Conservation (phyloP, 2,888 invertebrate species). For the Pachycephus smyrnensis region DNA sequence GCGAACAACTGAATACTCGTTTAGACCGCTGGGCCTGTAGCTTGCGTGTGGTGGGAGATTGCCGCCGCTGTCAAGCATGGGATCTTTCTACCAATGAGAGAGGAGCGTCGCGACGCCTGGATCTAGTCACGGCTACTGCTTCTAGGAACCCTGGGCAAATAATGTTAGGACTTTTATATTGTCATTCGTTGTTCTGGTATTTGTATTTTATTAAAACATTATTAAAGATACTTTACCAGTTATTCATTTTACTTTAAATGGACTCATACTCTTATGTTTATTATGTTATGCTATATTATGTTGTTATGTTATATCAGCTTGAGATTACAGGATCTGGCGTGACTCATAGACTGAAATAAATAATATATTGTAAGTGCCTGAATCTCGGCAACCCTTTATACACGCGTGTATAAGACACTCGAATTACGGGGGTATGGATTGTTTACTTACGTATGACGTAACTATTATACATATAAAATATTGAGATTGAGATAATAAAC, state of each 20-base stretch:
- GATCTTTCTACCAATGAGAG: constrained; percentile 1
- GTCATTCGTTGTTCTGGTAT: neutral
- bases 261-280: neutral
- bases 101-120: constrained; percentile 2
- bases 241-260: neutral
- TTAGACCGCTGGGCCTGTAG: neutral
- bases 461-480: neutral
- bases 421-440: neutral
- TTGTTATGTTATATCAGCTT: neutral
- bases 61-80: constrained; percentile 1
- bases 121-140: neutral
- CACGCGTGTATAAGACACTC: neutral
- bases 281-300: neutral
- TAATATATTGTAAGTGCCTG: neutral
- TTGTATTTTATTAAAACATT: neutral
- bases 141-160: neutral
- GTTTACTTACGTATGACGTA: neutral
- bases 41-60: neutral
- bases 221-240: neutral
- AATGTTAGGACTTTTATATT: neutral
- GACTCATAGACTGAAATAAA: neutral
- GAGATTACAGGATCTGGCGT: neutral
- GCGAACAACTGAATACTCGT: constrained; percentile 1
- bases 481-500: neutral
- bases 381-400: neutral